These are phyloP conservation scores for Aquatica leii DNA, from an alignment of 2,888 invertebrate genomes.

Conservation along the genomic window DNA sequence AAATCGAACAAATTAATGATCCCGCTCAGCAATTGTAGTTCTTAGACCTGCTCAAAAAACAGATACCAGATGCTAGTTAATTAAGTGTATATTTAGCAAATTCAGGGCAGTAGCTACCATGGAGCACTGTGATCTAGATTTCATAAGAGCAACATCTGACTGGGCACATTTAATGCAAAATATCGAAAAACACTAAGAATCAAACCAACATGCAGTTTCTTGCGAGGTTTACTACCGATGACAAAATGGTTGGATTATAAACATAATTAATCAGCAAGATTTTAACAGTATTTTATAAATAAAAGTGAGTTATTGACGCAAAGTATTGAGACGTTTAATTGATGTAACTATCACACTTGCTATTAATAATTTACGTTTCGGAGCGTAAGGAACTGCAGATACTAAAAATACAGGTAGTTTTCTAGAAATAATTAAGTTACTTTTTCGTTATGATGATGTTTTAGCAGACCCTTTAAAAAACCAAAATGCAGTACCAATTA, in stretches of 20 bases:
- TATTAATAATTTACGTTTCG: background rate
- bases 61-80: too few species aligned
- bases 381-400: background rate
- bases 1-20: too few species aligned
- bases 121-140: background rate
- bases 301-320: background rate
- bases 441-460: background rate
- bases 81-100: too few species aligned
- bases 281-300: background rate
- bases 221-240: background rate
- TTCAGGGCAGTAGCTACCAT: too few species aligned
- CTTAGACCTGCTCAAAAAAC: too few species aligned
- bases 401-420: background rate
- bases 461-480: too few species aligned
- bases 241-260: background rate
- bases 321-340: background rate
- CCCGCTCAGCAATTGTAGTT: too few species aligned
- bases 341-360: background rate
- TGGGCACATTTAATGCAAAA: background rate
- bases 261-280: background rate
- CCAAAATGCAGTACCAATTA: too few species aligned
- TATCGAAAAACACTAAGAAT: background rate
- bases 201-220: constrained; percentile 3
- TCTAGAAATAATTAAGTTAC: too few species aligned
- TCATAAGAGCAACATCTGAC: background rate